These are phyloP conservation scores for Ateles fusciceps DNA, from an alignment of 2,797 vertebrate species.

Conservation along the genomic window DNA sequence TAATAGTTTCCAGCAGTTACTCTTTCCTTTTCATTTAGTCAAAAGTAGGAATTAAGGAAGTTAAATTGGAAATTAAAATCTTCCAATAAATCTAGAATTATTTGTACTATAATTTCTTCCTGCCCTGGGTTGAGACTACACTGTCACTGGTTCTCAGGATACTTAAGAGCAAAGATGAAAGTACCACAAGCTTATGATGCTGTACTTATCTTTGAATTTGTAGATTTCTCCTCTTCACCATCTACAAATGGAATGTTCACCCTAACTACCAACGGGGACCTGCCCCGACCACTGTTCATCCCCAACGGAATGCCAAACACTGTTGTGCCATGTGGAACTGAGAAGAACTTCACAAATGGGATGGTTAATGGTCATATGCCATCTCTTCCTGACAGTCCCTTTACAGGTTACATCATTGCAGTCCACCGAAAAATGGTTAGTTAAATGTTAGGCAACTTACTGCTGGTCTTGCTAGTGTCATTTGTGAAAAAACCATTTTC, in stretches of 20 bases:
- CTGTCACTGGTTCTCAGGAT: background rate
- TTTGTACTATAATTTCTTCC: conserved; percentile 13
- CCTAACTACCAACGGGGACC: conserved; percentile 85
- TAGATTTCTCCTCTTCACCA: conserved; percentile 83
- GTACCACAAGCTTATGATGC: background rate
- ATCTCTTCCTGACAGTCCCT: conserved; percentile 90
- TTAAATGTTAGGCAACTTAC: conserved; percentile 30
- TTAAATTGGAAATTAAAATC: conserved; percentile 43
- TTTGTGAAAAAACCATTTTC: conserved; percentile 49
- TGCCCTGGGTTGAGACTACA: background rate
- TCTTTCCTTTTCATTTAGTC: conserved; percentile 34
- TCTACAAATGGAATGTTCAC: conserved; percentile 86
- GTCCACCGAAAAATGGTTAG: conserved; percentile 99
- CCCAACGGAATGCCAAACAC: conserved; percentile 93
- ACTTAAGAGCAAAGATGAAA: conserved; percentile 18
- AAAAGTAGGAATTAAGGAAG: background rate
- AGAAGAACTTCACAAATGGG: conserved; percentile 85
- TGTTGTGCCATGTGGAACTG: conserved; percentile 87
- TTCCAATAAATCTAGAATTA: conserved; percentile 26
- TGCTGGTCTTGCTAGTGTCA: background rate
- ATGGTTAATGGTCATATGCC: conserved; percentile 90
- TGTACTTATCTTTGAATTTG: conserved; percentile 61
- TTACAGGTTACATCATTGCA: conserved; percentile 97
- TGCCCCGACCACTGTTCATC: conserved; percentile 86
- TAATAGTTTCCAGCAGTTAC: background rate